Evolutionary conservation across 2,113 vertebrate species (phyloP).

Genomic region (Hassar affinis): DNA sequence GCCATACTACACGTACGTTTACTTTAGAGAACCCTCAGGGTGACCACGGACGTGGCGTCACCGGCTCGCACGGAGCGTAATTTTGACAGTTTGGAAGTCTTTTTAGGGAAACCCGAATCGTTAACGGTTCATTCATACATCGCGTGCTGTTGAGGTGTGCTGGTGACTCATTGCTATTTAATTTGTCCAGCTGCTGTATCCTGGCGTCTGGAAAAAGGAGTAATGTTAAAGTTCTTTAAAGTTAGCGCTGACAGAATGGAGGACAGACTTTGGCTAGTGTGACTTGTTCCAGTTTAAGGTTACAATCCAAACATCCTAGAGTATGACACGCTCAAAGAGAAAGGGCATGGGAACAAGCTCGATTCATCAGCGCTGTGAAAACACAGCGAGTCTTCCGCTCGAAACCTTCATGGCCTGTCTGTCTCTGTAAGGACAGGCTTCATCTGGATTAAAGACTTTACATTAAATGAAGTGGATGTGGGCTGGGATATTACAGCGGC

Average conservation of each 20-base stretch:
- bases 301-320: slow-evolving; percentile 64
- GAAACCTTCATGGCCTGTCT: not conserved
- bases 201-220: slow-evolving; percentile 12
- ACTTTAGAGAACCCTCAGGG: not conserved
- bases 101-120: not conserved
- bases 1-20: not conserved
- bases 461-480: not conserved
- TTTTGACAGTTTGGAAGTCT: slow-evolving; percentile 6
- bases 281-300: slow-evolving; percentile 62
- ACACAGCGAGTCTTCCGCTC: slow-evolving; percentile 53
- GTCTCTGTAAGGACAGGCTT: not conserved
- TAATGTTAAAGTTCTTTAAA: slow-evolving; percentile 24
- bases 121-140: slow-evolving; percentile 15
- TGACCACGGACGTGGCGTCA: slow-evolving; percentile 4
- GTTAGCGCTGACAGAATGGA: slow-evolving; percentile 41
- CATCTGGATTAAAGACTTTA: not conserved
- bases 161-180: not conserved
- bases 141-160: not conserved
- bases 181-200: slow-evolving; percentile 55
- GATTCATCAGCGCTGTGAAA: slow-evolving; percentile 56
- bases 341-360: slow-evolving; percentile 67
- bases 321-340: slow-evolving; percentile 53
- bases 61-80: not conserved
- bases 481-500: too few relatives aligned
- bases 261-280: slow-evolving; percentile 59